Conservation (phyloP, 2,888 invertebrate species). For the Trichacis sp. region DNA sequence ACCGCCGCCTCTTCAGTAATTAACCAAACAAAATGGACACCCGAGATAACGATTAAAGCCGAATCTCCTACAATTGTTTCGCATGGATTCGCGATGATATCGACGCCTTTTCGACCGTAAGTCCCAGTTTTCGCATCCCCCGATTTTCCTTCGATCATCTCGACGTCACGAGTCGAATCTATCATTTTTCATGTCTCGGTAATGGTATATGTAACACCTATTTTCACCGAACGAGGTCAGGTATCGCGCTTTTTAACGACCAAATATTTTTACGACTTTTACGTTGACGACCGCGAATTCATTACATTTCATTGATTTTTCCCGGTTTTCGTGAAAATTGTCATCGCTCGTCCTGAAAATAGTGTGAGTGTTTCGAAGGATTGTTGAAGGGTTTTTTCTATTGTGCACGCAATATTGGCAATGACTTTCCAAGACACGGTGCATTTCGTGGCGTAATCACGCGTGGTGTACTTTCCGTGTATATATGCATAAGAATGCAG, state of each 20-base stretch:
- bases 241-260: conserved; percentile 16
- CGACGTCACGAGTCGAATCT: no score
- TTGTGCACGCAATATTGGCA: no score
- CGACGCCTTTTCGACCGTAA: conserved; percentile 53
- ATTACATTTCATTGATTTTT: no score
- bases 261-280: no score
- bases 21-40: conserved; percentile 70
- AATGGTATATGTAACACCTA: conserved; percentile 38
- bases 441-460: conserved; percentile 36
- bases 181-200: no score
- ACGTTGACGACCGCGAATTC: no score
- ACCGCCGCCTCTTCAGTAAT: conserved; percentile 67
- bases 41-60: conserved; percentile 66
- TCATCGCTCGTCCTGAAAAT: no score
- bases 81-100: conserved; percentile 57
- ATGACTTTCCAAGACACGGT: conserved; percentile 36
- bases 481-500: conserved; percentile 34
- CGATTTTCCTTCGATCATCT: no score
- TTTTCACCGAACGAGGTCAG: conserved; percentile 49
- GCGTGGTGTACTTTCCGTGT: conserved; percentile 31
- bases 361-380: no score
- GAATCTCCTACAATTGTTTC: conserved; percentile 57
- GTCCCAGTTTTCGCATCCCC: no score
- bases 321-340: no score
- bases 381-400: no score